Evolutionary conservation across 1,140 invertebrate genomes (phyloP).

Genomic region (Lepidurus couesii): DNA sequence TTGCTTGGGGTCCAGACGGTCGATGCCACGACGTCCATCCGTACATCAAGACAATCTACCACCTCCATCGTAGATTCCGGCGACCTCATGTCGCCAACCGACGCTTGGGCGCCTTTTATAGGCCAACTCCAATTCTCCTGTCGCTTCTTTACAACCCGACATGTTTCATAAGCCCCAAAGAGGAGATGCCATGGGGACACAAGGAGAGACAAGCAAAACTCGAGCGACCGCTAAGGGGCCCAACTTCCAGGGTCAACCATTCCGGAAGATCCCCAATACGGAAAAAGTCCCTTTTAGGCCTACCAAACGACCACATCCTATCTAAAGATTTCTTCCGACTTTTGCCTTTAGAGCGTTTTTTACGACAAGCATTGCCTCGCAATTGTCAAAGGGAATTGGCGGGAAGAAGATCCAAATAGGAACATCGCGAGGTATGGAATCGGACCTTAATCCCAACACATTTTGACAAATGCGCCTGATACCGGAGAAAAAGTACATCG

Average conservation of each 20-base stretch:
- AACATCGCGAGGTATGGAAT: not conserved
- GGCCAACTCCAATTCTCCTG: conserved; percentile 21
- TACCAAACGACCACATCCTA: not conserved
- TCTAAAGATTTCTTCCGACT: not conserved
- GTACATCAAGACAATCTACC: conserved; percentile 22
- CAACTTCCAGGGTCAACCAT: not conserved
- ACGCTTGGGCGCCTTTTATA: conserved; percentile 13
- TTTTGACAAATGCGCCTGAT: not conserved
- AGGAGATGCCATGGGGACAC: not conserved
- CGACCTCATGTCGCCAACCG: conserved; percentile 20
- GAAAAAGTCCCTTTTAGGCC: not conserved
- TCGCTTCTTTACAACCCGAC: conserved; percentile 1
- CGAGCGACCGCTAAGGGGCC: conserved; percentile 5
- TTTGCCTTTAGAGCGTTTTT: conserved; percentile 10
- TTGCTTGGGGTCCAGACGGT: not conserved
- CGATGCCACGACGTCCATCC: conserved; percentile 20
- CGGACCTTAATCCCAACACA: not conserved
- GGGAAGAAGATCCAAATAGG: too few relatives aligned
- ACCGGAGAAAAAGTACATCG: not conserved
- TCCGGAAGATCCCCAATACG: not conserved
- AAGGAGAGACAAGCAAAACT: not conserved
- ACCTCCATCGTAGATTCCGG: conserved; percentile 20
- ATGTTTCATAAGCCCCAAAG: conserved; percentile 17
- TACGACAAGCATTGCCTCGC: not conserved
- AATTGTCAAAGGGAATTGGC: not conserved